Evolutionary conservation across 64 coral and sea anemone genomes (phyloP), one percentile per base, ranked within the genome.

Genomic region (Stichodactyla mertensii): DNA sequence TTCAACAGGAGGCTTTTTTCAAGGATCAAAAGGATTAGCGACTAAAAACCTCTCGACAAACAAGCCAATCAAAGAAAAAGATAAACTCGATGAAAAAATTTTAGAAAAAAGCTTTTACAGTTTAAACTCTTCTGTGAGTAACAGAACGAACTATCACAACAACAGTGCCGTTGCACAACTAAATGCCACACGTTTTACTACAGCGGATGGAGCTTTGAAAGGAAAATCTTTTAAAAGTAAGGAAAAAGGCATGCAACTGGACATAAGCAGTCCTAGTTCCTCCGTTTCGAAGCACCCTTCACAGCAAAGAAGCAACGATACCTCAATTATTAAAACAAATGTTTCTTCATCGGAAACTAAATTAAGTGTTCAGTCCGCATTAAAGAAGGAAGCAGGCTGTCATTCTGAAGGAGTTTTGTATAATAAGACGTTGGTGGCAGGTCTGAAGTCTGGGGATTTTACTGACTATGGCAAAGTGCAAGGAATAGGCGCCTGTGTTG

Each of bases 401-500:
- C 52, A 52, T 18, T 27, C 78, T 31, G 53, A 60, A 11, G 86
- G 78, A 22, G 18, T 87, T 54, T 83, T 92, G 79, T 80, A 4
- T 26, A 87, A 87, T 8, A 86, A 87, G 45, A 92, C 90, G n/a
- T 24, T 92, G 0, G 52, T 79, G 0, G 60, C 57, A 9, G 90
- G 90, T 20, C 86, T 92, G 0, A 87, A 92, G 55, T 92, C 90
- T 6, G 90, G 90, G 52, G 85, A 92, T 87, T 92, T 92, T 24
- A 87, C 85, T 8, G 90, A 92, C 78, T 92, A 87, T 18, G 90
- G 90, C 31, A 51, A 82, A 69, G 90, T 92, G 4, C 22, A 77
- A 45, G 78, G 80, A 58, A 92, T 92, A 12, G 55, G 57, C 24
- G 54, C 61, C 0, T 92, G 90, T 27, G 85, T 87, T 4, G 86